Percentiles rank a stretch among this genome's conserved stretches.
Evolutionary conservation across 2,113 vertebrate genomes (phyloP).

Genomic region (Sander vitreus): DNA sequence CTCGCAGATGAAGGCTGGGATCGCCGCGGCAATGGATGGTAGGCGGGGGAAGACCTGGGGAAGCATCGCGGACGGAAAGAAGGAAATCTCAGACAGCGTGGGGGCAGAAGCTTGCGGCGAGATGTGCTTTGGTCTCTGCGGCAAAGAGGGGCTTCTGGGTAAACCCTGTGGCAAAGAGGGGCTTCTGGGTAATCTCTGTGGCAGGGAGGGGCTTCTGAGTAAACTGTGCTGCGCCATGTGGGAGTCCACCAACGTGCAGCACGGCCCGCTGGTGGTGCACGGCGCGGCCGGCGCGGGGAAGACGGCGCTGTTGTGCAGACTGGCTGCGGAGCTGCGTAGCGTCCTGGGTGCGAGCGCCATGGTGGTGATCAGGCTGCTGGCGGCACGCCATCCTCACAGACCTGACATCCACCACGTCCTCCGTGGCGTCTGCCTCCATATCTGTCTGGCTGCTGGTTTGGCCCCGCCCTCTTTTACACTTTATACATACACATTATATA

Average conservation of each 20-base stretch:
- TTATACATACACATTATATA: too few relatives aligned
- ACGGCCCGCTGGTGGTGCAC: slow-evolving; percentile 81
- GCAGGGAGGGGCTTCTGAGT: slow-evolving; percentile 81
- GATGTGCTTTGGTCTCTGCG: slow-evolving; percentile 64
- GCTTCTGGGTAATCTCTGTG: slow-evolving; percentile 62
- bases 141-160: too few relatives aligned
- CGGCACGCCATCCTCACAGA: slow-evolving; percentile 75
- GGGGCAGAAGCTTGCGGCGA: slow-evolving; percentile 81
- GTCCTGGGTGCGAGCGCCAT: slow-evolving; percentile 66
- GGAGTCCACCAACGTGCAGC: slow-evolving; percentile 58
- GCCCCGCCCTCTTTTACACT: slow-evolving; percentile 63
- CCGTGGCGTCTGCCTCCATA: slow-evolving; percentile 82
- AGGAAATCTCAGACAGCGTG: slow-evolving; percentile 39
- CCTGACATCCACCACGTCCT: slow-evolving; percentile 78
- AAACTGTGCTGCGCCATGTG: slow-evolving; percentile 76
- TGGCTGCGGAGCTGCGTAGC: slow-evolving; percentile 70
- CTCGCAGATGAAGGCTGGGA: slow-evolving; percentile 80
- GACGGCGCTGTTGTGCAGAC: slow-evolving; percentile 83
- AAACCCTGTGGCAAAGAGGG: too few relatives aligned
- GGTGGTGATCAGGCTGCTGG: slow-evolving; percentile 79
- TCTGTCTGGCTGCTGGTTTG: slow-evolving; percentile 81
- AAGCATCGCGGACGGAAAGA: slow-evolving; percentile 1
- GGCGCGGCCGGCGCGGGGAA: slow-evolving; percentile 85
- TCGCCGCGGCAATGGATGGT: slow-evolving; percentile 38
- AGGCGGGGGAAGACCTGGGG: slow-evolving; percentile 43